phyloP scores from a whole-genome alignment of 2,113 vertebrate species.

The Guaruba guarouba region DNA sequence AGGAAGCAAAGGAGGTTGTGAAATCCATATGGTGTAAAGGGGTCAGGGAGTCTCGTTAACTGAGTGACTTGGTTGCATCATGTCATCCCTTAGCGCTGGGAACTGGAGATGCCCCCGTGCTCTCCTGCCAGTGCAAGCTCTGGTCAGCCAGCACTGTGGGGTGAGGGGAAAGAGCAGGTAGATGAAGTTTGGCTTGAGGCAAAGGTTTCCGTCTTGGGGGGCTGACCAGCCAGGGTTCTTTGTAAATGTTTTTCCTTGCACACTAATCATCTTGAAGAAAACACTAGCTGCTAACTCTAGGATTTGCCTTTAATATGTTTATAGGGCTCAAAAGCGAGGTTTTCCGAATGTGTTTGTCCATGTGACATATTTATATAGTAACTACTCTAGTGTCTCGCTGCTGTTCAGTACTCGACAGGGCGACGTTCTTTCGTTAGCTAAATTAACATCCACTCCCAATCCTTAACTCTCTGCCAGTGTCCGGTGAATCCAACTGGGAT shows the following conservation, averaged over 20 bases:
- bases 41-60: slow-evolving; percentile 56
- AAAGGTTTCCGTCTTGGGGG: slow-evolving; percentile 35
- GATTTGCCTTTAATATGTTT: slow-evolving; percentile 73
- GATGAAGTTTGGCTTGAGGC: slow-evolving; percentile 52
- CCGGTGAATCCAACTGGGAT: background rate
- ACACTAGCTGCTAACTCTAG: slow-evolving; percentile 77
- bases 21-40: slow-evolving; percentile 19
- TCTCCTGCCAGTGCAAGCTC: background rate
- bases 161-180: background rate
- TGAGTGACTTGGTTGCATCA: background rate
- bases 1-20: slow-evolving; percentile 61
- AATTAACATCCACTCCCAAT: slow-evolving; percentile 45
- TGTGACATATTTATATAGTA: slow-evolving; percentile 62
- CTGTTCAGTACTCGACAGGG: slow-evolving; percentile 52
- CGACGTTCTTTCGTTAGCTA: slow-evolving; percentile 13
- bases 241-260: slow-evolving; percentile 66
- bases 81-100: slow-evolving; percentile 43
- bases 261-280: slow-evolving; percentile 72
- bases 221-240: slow-evolving; percentile 65
- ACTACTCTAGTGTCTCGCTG: slow-evolving; percentile 54
- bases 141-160: background rate
- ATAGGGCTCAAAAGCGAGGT: slow-evolving; percentile 67
- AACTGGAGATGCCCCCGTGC: slow-evolving; percentile 7
- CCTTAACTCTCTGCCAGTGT: slow-evolving; percentile 24
- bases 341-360: slow-evolving; percentile 67